Base-by-base conservation (phyloP, 2,797 vertebrate species). In the Cynodonichthys magdalenae region DNA sequence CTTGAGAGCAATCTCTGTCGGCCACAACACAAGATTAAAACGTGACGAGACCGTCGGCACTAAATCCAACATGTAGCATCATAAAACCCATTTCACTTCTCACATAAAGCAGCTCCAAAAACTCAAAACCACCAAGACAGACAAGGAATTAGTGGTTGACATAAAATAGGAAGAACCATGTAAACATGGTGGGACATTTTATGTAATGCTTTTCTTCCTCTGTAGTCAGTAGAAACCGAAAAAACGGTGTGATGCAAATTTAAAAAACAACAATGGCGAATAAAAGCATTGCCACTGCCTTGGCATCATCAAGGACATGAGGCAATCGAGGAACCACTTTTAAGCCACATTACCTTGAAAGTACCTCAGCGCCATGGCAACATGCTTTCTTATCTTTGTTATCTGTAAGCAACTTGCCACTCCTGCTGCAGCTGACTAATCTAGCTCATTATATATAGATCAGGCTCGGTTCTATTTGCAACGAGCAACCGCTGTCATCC, bases 311-410 rank as follows among this genome's bases (percentile, higher is more conserved):
- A 88, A 89, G 87, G 90, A 85, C 87, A 81, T 66, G 64, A 75
- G 79, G 76, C 74, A 39, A 88, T 75, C 79, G 74, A 82, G 83
- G 81, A 53, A 62, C 74, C 72, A 63, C 72, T 81, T 87, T 88
- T 83, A 85, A 86, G 87, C 77, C 75, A 45, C 51, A 82, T 91
- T 88, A 84, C 90, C 88, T 90, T 90, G 89, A 82, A 92, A 90
- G 86, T 86, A 85, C 75, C 77, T 79, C 53, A n/a, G 84, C 53
- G 15, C 89, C 90, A 93, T 92, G 90, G 89, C 86, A 91, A 93
- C 92, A 69, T 74, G 80, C 79, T 89, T 82, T 92, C 82, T 85
- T 88, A 90, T 90, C 91, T 88, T 86, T 89, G 86, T 89, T 90
- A 89, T 90, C 89, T 83, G 84, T 86, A 85, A 85, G 82, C 84